These are phyloP conservation scores for Bradypus variegatus DNA, from an alignment of 2,797 vertebrate genomes.

Conservation along the genomic window DNA sequence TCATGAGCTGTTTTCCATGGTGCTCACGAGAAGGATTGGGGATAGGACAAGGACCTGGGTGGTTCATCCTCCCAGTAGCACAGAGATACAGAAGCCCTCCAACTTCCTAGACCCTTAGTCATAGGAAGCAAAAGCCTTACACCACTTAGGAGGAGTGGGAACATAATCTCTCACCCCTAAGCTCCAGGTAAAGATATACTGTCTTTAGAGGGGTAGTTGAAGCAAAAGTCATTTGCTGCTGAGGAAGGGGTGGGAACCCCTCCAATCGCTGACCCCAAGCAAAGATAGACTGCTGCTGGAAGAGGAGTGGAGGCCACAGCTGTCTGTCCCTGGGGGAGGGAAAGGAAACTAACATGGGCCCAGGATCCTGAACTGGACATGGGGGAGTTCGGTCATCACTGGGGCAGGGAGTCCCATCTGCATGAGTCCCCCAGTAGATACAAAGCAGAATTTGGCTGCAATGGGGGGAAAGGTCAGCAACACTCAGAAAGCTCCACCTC, in stretches of 20 bases:
- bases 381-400: neutral
- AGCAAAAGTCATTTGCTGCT: neutral
- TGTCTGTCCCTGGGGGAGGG: neutral
- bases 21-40: neutral
- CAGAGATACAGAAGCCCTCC: neutral
- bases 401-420: neutral
- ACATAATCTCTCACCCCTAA: neutral
- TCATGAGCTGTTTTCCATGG: neutral
- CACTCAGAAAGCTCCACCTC: neutral
- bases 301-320: neutral
- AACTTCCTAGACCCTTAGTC: neutral
- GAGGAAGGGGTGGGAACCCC: neutral
- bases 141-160: neutral
- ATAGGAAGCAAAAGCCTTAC: neutral
- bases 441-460: neutral
- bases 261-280: neutral
- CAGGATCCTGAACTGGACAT: neutral
- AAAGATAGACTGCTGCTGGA: neutral
- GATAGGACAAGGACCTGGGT: too few species aligned
- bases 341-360: neutral
- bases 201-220: neutral
- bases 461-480: neutral
- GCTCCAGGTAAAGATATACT: neutral
- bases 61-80: fast-evolving
- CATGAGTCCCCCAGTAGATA: neutral